Evolutionary conservation across 1,140 invertebrate species (phyloP).

Genomic region (Vanessa atalanta): DNA sequence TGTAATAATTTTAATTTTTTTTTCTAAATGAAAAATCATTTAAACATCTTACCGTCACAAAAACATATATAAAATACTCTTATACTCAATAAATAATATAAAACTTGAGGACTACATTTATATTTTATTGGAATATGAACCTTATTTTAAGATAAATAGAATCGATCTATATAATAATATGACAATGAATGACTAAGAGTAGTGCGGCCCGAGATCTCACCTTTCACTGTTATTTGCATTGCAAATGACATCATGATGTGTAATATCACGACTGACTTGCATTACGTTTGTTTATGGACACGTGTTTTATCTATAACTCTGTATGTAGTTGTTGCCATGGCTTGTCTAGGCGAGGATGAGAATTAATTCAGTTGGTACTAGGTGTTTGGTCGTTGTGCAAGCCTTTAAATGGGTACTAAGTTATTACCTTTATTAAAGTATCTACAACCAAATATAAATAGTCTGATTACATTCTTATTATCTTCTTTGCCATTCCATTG

Average conservation of each 20-base stretch:
- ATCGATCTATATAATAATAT: not conserved
- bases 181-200: conserved; percentile 26
- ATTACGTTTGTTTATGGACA: conserved; percentile 15
- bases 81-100: not conserved
- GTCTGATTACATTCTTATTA: no score
- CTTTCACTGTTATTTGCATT: conserved; percentile 43
- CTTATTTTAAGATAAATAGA: not conserved
- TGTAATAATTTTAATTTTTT: no score
- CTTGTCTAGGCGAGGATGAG: not conserved
- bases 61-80: not conserved
- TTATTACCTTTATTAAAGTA: no score
- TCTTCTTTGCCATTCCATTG: no score
- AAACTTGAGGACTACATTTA: no score
- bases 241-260: conserved; percentile 43
- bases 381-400: no score
- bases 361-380: not conserved
- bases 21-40: no score
- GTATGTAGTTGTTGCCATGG: not conserved
- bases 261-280: conserved; percentile 22
- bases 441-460: no score
- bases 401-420: no score
- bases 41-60: no score
- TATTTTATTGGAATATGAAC: not conserved
- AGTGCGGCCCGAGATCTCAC: conserved; percentile 28
- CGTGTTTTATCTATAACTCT: conserved; percentile 7